Percentiles rank a stretch among this genome's conserved stretches.
Conservation (phyloP, 2,888 invertebrate genomes). For the Apamea epomidion region DNA sequence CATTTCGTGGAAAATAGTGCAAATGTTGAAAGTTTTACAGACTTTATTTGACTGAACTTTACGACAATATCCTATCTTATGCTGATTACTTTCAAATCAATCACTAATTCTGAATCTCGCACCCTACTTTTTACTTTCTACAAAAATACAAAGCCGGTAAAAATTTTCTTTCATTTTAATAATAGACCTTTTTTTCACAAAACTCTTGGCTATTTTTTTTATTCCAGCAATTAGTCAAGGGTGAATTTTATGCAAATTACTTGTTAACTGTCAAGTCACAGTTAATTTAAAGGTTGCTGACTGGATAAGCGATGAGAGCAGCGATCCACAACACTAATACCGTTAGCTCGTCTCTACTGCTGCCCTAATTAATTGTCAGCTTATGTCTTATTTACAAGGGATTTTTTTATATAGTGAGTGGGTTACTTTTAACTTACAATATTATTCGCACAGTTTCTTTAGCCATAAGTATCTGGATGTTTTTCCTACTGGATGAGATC, state of each 20-base stretch:
- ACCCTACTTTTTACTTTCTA: background rate
- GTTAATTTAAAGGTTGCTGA: constrained; percentile 75
- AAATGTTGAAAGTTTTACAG: background rate
- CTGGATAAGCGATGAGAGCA: constrained; percentile 17
- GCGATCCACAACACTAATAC: constrained; percentile 34
- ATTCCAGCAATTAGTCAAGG: constrained; percentile 79
- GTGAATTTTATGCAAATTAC: constrained; percentile 82
- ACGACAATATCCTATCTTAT: background rate
- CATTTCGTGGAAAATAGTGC: background rate
- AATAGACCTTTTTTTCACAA: constrained; percentile 21
- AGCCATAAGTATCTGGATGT: background rate
- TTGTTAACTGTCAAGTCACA: constrained; percentile 79
- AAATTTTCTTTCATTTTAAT: constrained; percentile 21
- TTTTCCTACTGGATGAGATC: background rate
- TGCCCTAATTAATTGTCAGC: constrained; percentile 27
- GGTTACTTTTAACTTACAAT: background rate
- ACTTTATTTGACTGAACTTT: background rate
- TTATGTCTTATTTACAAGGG: constrained; percentile 27
- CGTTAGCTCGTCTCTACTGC: constrained; percentile 25
- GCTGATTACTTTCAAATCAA: background rate
- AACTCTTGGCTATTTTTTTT: constrained; percentile 63
- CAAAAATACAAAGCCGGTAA: constrained; percentile 8
- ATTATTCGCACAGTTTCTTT: background rate
- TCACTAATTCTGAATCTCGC: background rate
- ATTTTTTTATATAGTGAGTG: background rate